Evolutionary conservation across 2,113 vertebrate genomes (phyloP), one percentile per base, ranked within the genome.

Genomic region (Hyla sarda): DNA sequence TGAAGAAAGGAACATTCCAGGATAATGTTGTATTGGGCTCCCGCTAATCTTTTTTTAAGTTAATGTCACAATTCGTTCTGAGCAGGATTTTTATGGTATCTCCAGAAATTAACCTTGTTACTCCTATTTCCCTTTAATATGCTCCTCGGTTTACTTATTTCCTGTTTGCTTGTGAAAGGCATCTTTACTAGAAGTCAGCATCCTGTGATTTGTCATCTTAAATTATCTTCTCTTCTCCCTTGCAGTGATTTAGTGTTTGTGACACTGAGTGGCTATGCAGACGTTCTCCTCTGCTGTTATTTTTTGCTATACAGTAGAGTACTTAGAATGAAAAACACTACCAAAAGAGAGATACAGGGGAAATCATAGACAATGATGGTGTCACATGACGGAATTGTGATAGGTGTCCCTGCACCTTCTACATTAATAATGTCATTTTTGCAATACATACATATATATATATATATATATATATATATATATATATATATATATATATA

Each of bases 61-160:
- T 88, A 79, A 87, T 45, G 37, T 92, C 73, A 72, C 82, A 83
- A 89, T 91, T 90, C 81, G 19, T 76, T 52, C 90, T 90, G 88
- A 90, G 28, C 87, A 88, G 88, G 88, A 90, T 90, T 90, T 91
- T 89, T 87, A 87, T 87, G 71, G 67, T 90, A 85, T 92, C 82
- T 84, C 87, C 89, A 92, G 88, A 90, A 92, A 89, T 92, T 90
- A 92, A 89, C 84, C 86, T 91, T 89, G 88, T 81, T 56, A 71
- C 83, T 86, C 37, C 10, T 0, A 83, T 87, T 23, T 62, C 73
- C 50, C 91, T 88, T 88, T 77, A 85, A 72, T 82, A 67, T 67
- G 45, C 60, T 67, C 58, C 19, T 48, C 25, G 21, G 80, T 82
- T 71, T 71, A 48, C 56, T 67, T 32, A 50, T 67, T 71, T 82